Conservation (phyloP, 2,797 vertebrate species). For the Spinus olivaceus region DNA sequence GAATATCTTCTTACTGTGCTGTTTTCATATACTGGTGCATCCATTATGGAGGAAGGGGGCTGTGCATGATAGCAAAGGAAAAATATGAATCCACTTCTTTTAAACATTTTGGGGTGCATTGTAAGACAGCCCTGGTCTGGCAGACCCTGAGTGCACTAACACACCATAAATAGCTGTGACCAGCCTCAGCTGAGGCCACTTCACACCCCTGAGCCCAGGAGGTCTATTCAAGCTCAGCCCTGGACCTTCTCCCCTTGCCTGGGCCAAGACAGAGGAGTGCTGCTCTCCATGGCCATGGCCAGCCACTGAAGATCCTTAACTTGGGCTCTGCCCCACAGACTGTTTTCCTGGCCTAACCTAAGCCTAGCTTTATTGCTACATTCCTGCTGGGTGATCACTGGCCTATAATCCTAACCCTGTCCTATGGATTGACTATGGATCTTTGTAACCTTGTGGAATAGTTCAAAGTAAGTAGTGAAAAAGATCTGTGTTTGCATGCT, state of each 20-base stretch:
- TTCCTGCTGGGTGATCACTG: not conserved
- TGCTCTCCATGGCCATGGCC: accelerated
- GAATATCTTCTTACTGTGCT: not conserved
- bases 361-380: not conserved
- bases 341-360: not conserved
- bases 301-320: not conserved
- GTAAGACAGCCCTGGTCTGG: not conserved
- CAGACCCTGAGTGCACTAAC: not conserved
- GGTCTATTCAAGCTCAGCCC: not conserved
- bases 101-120: not conserved
- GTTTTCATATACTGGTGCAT: not conserved
- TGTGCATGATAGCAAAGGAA: not conserved
- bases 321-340: not conserved
- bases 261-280: not conserved
- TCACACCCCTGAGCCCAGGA: not conserved
- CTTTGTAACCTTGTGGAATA: not conserved
- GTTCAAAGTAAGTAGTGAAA: not conserved
- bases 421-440: not conserved
- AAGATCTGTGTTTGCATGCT: not conserved
- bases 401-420: not conserved
- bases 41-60: not conserved
- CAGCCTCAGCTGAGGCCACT: not conserved
- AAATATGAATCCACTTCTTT: not conserved
- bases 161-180: not conserved
- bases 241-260: not conserved